These are phyloP conservation scores for Jaculus jaculus DNA, from an alignment of 2,113 vertebrate genomes.

Conservation along the genomic window DNA sequence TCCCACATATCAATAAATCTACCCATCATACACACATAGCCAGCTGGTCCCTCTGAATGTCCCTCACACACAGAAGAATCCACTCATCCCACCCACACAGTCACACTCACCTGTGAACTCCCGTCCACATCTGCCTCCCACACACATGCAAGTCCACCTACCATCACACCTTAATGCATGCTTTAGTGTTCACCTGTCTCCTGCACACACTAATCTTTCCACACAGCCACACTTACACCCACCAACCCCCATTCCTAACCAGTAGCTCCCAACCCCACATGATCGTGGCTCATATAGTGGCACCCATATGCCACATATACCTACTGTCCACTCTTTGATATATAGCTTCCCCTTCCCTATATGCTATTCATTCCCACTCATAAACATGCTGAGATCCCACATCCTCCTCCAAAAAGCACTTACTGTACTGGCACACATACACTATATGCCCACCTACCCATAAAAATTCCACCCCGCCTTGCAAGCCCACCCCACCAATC, in stretches of 20 bases:
- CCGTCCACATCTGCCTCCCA: too few relatives aligned
- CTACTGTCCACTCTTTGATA: neutral
- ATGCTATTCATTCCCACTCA: too few relatives aligned
- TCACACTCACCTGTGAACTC: neutral
- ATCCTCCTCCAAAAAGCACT: neutral
- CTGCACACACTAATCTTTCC: neutral
- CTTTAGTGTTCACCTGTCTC: neutral
- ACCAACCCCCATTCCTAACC: neutral
- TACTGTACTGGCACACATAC: neutral
- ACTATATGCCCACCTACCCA: too few relatives aligned
- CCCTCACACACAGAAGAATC: neutral
- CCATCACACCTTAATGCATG: too few relatives aligned
- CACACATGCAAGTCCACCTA: neutral
- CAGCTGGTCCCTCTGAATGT: neutral
- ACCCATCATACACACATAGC: too few relatives aligned
- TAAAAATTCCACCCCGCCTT: neutral
- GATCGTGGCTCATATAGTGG: neutral
- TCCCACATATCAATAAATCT: too few relatives aligned
- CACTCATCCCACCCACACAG: neutral
- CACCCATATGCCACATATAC: neutral
- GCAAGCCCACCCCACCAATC: neutral
- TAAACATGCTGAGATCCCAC: neutral
- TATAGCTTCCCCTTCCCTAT: neutral
- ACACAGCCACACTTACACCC: neutral
- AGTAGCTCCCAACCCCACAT: neutral